phyloP scores from a whole-genome alignment of 2,797 vertebrate species.

The Acanthurus leucopareius region DNA sequence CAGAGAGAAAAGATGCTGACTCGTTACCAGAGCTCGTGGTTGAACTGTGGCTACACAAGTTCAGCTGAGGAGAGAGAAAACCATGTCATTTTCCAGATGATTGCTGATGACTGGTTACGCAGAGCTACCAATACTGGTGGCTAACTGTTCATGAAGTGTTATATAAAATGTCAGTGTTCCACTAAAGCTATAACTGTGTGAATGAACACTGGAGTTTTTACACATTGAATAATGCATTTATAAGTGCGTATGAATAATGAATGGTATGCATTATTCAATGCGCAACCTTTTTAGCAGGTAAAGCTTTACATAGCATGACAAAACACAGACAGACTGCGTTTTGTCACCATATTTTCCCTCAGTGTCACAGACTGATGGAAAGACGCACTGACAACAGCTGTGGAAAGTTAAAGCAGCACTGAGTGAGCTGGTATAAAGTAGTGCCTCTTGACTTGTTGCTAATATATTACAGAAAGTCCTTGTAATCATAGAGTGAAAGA shows the following conservation, averaged over 20 bases:
- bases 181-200: constrained; percentile 57
- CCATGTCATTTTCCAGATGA: constrained; percentile 34
- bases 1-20: constrained; percentile 26
- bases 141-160: constrained; percentile 58
- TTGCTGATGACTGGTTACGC: constrained; percentile 36
- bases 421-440: constrained; percentile 15
- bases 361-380: not conserved
- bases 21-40: constrained; percentile 46
- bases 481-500: constrained; percentile 12
- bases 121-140: constrained; percentile 17
- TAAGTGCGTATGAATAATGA: constrained; percentile 65
- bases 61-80: constrained; percentile 43
- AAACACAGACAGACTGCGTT: not conserved
- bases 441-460: not conserved
- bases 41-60: constrained; percentile 29
- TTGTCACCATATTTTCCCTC: constrained; percentile 10
- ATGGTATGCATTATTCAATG: constrained; percentile 63
- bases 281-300: constrained; percentile 48
- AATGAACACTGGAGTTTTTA: constrained; percentile 52
- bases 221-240: constrained; percentile 70
- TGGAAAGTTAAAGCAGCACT: not conserved
- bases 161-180: constrained; percentile 57
- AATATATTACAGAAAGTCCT: constrained; percentile 3
- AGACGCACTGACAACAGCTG: not conserved
- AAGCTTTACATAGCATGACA: constrained; percentile 40